Conservation (phyloP, 2,888 invertebrate species). For the Timema cristinae region DNA sequence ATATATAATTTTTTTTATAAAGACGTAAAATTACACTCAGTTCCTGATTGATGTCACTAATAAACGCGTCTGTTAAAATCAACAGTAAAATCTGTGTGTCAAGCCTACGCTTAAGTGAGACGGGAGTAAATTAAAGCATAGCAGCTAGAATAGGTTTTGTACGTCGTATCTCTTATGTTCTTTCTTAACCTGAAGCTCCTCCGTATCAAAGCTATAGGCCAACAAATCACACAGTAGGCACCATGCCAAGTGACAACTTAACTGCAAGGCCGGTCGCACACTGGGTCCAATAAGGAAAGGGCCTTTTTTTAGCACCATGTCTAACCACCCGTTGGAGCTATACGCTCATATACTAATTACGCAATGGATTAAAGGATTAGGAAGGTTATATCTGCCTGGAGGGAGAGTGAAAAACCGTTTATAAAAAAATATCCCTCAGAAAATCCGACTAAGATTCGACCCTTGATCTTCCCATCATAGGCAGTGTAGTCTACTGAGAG, state of each 20-base stretch:
- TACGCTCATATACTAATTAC: no score
- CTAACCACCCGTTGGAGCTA: no score
- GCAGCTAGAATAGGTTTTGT: background rate
- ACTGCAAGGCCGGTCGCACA: background rate
- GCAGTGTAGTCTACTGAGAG: no score
- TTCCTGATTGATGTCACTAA: background rate
- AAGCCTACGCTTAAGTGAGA: constrained; percentile 6
- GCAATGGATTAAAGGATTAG: no score
- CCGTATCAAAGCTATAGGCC: constrained; percentile 5
- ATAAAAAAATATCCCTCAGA: no score
- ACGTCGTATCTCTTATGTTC: constrained; percentile 2
- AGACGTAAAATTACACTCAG: no score
- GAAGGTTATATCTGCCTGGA: no score
- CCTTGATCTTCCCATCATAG: no score
- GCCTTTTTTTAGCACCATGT: no score
- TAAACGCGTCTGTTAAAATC: constrained; percentile 6
- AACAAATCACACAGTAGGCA: constrained; percentile 14
- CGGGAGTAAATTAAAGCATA: constrained; percentile 7
- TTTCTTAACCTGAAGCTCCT: constrained; percentile 15
- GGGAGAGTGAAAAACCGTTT: no score
- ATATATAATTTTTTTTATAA: no score
- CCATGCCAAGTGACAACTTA: background rate
- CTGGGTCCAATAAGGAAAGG: background rate
- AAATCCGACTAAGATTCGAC: no score
- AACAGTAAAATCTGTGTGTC: background rate